phyloP scores from a whole-genome alignment of 2,113 vertebrate species.

The Struthio camelus region DNA sequence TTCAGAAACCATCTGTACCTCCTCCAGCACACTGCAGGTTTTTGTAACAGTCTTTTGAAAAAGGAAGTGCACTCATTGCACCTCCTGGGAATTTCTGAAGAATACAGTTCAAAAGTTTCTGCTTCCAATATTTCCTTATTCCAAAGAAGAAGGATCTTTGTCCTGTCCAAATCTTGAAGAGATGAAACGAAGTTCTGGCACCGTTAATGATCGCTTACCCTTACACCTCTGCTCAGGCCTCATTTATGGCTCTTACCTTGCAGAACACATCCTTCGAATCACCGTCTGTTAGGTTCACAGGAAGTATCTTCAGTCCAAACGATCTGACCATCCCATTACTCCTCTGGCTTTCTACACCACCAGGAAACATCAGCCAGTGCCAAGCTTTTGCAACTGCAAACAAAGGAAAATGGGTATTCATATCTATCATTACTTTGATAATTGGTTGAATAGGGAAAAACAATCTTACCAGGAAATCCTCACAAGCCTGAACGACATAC shows the following conservation, averaged over 20 bases:
- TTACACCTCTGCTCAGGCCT: not conserved
- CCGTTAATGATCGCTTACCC: not conserved
- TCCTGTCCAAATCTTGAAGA: not conserved
- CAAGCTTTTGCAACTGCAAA: constrained; percentile 16
- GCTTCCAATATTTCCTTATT: constrained; percentile 3
- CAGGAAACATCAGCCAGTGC: not conserved
- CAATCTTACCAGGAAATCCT: constrained; percentile 66
- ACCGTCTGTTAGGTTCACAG: not conserved
- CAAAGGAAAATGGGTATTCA: constrained; percentile 44
- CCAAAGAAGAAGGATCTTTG: not conserved
- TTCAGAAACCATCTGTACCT: constrained; percentile 37
- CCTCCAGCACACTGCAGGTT: not conserved
- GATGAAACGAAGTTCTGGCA: not conserved
- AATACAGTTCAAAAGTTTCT: not conserved
- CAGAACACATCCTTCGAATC: not conserved
- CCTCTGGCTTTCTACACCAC: not conserved
- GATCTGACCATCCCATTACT: not conserved
- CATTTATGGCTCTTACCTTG: not conserved
- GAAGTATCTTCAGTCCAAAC: constrained; percentile 22
- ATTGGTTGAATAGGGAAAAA: constrained; percentile 21
- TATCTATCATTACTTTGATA: constrained; percentile 3
- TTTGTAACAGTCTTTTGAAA: not conserved
- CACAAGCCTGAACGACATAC: constrained; percentile 39
- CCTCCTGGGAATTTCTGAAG: constrained; percentile 20
- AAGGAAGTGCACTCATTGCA: not conserved